Base-by-base conservation (phyloP, 2,113 vertebrate genomes). In the Prunella fulvescens region DNA sequence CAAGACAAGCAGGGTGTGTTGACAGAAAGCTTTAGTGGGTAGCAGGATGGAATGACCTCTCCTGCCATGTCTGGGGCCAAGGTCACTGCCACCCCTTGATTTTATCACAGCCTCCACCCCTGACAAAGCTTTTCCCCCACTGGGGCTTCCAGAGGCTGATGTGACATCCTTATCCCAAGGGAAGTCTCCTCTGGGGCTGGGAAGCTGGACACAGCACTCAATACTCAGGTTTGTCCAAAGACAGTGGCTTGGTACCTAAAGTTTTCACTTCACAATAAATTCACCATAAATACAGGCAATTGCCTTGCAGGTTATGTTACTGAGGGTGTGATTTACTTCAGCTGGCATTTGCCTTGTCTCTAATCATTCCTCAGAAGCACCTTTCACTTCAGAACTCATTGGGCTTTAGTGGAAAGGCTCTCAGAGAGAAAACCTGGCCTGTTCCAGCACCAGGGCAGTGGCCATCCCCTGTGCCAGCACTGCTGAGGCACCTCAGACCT, bases 1-100 rank as follows among this genome's bases (percentile, higher is more conserved):
- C 94, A 96, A 95, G 67, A 29, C 35, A 96, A 97, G 60, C 88
- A 88, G 10, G 13, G 19, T 18, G 53, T 62, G 82, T 83, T 77
- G 92, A 86, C 94, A 56, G 31, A 88, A 28, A 88, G 47, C 56
- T 45, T 65, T 24, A 14, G 51, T 80, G 62, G 48, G 76, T 47
- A 3, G 40, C 35, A 77, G 87, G 82, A 80, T 51, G 76, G 51
- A 53, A 15, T 22, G 57, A 64, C 42, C 62, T 50, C 25, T 69
- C 54, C 45, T n/a, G 56, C 76, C 29, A 3, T 0, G 14, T 14
- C 22, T 31, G 25, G 48, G 91, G 72, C 53, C 93, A 93, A 93
- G 81, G 61, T 42, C 91, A 87, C 29, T 0, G 2, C 0, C 53
- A 28, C 24, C 40, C 81, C 44, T 56, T 7, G 12, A 44, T 35